Evolutionary conservation across 2,797 vertebrate genomes (phyloP).

Genomic region (Echiichthys vipera): DNA sequence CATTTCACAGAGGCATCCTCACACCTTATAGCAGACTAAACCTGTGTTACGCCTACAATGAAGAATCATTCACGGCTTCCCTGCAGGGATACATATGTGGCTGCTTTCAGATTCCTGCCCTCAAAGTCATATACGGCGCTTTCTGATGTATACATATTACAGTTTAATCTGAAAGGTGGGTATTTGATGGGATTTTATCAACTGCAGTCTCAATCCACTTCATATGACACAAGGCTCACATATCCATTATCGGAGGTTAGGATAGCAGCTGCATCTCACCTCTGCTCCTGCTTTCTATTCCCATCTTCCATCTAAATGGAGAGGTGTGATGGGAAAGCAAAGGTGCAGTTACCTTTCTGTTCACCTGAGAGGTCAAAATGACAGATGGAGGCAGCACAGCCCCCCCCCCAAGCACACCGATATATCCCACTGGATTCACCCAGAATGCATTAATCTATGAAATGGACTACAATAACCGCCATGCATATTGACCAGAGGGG

Average conservation of each 20-base stretch:
- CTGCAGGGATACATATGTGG: slow-evolving; percentile 38
- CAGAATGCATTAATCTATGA: slow-evolving; percentile 71
- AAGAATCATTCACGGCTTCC: slow-evolving; percentile 35
- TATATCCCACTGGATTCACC: slow-evolving; percentile 39
- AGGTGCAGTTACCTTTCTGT: slow-evolving; percentile 51
- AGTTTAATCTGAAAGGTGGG: slow-evolving; percentile 15
- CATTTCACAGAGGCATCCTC: slow-evolving; percentile 42
- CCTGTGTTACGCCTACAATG: slow-evolving; percentile 40
- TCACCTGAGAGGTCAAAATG: slow-evolving; percentile 74
- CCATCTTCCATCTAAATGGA: slow-evolving; percentile 44
- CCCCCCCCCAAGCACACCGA: slow-evolving; percentile 56
- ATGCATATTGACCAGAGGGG: slow-evolving; percentile 65
- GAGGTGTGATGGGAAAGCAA: slow-evolving; percentile 44
- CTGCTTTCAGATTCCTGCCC: slow-evolving; percentile 24
- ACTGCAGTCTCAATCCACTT: slow-evolving; percentile 21
- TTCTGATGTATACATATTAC: slow-evolving; percentile 34
- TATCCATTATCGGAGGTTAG: slow-evolving; percentile 38
- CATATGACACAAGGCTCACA: slow-evolving; percentile 20
- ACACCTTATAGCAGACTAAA: slow-evolving; percentile 52
- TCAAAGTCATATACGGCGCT: not conserved
- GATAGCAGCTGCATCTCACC: slow-evolving; percentile 38
- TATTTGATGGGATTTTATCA: not conserved
- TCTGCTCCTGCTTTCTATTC: slow-evolving; percentile 19
- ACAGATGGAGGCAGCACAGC: slow-evolving; percentile 62
- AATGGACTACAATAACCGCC: slow-evolving; percentile 67